Percentiles rank a stretch among this genome's conserved stretches.
phyloP scores from a whole-genome alignment of 1,140 invertebrate species.

The Saccostrea cuccullata region DNA sequence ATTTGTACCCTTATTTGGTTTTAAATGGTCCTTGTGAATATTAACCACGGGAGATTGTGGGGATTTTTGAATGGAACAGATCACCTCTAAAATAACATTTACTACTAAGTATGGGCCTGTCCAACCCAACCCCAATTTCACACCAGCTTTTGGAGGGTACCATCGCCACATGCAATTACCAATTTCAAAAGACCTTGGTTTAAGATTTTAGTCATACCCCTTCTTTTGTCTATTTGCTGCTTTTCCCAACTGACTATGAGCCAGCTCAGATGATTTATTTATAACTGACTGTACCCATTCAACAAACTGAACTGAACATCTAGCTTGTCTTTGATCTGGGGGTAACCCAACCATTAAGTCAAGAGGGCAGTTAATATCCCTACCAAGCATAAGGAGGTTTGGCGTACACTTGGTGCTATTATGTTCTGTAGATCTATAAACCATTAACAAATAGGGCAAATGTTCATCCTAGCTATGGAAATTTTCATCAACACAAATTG shows the following conservation, averaged over 20 bases:
- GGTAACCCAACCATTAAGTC: neutral
- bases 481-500: slow-evolving; percentile 43
- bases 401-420: slow-evolving; percentile 48
- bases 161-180: slow-evolving; percentile 56
- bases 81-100: slow-evolving; percentile 5
- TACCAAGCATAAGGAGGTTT: slow-evolving; percentile 53
- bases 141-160: slow-evolving; percentile 53
- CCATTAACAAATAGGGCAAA: slow-evolving; percentile 43
- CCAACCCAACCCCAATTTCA: slow-evolving; percentile 54
- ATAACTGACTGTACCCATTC: slow-evolving; percentile 45
- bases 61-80: slow-evolving; percentile 30
- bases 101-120: slow-evolving; percentile 53
- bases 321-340: neutral
- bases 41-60: neutral
- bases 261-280: slow-evolving; percentile 29
- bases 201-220: slow-evolving; percentile 50
- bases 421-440: slow-evolving; percentile 52
- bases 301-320: slow-evolving; percentile 41
- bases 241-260: neutral
- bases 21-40: too few relatives aligned
- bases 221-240: slow-evolving; percentile 49
- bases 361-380: slow-evolving; percentile 34
- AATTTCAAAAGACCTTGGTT: slow-evolving; percentile 24
- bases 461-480: slow-evolving; percentile 58
- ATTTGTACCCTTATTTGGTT: too few relatives aligned